These are phyloP conservation scores for Caenorhabditis virilis DNA, from an alignment of 2,888 invertebrate genomes.

Conservation along the genomic window DNA sequence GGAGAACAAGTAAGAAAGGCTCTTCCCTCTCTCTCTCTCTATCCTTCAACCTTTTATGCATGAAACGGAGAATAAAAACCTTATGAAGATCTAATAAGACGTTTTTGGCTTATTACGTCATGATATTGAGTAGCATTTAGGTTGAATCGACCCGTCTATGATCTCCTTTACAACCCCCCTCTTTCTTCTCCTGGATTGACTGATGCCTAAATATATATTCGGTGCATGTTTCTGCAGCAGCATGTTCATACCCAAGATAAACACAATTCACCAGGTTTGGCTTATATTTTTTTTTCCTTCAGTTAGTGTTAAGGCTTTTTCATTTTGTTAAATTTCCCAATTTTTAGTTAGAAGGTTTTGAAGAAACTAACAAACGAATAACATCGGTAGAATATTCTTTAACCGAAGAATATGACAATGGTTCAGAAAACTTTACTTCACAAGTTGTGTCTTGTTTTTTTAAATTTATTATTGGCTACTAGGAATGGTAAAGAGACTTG, in stretches of 20 bases:
- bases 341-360: not conserved
- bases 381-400: too few species aligned
- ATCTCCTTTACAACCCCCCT: not conserved
- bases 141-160: slow-evolving; percentile 43
- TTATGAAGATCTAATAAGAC: too few species aligned
- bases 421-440: not conserved
- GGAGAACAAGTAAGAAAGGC: slow-evolving; percentile 33
- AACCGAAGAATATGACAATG: too few species aligned
- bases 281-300: slow-evolving; percentile 13
- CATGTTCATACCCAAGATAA: slow-evolving; percentile 15
- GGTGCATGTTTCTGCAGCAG: slow-evolving; percentile 9
- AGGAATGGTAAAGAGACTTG: too few species aligned
- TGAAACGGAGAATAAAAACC: too few species aligned
- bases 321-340: slow-evolving; percentile 2
- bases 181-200: not conserved
- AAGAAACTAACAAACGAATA: too few species aligned
- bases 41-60: not conserved
- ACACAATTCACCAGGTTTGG: slow-evolving; percentile 38
- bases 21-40: not conserved
- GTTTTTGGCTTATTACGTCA: too few species aligned
- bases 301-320: not conserved
- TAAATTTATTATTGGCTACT: not conserved
- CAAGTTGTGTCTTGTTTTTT: not conserved
- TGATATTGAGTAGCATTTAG: slow-evolving; percentile 23
- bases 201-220: too few species aligned